These are phyloP conservation scores for Zapornia atra DNA, from an alignment of 2,113 vertebrate species.

Conservation along the genomic window DNA sequence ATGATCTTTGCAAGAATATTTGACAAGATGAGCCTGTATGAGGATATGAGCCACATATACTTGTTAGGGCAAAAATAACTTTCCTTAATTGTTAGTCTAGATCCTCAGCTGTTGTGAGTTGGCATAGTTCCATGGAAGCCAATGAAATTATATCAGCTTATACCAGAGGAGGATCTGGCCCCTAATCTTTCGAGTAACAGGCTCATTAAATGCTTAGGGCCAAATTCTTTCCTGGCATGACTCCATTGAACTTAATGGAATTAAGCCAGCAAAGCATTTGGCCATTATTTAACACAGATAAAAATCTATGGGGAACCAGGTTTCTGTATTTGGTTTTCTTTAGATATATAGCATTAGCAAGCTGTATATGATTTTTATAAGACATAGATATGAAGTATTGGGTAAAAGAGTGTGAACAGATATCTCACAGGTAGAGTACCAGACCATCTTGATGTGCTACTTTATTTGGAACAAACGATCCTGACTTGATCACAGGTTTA, in stretches of 20 bases:
- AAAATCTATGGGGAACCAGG: slow-evolving; percentile 36
- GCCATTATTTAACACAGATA: slow-evolving; percentile 46
- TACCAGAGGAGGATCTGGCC: slow-evolving; percentile 12
- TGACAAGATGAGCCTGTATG: background rate
- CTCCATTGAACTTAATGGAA: slow-evolving; percentile 34
- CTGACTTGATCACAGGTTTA: background rate
- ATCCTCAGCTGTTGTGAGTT: background rate
- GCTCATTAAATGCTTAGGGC: slow-evolving; percentile 49
- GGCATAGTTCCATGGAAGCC: background rate
- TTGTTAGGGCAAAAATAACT: slow-evolving; percentile 28
- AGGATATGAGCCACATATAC: background rate
- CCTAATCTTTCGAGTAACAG: slow-evolving; percentile 39
- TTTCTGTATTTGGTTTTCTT: slow-evolving; percentile 45
- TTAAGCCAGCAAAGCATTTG: slow-evolving; percentile 44
- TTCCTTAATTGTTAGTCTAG: background rate
- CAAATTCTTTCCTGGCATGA: slow-evolving; percentile 30
- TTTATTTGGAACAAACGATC: background rate
- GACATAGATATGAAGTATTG: background rate
- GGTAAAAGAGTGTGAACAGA: background rate
- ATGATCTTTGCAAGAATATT: background rate
- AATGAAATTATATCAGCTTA: slow-evolving; percentile 25
- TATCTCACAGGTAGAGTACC: background rate
- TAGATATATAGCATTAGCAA: background rate
- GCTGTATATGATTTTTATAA: background rate
- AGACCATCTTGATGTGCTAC: background rate